Conservation (phyloP, 2,888 invertebrate species). For the Myopa tessellatipennis region DNA sequence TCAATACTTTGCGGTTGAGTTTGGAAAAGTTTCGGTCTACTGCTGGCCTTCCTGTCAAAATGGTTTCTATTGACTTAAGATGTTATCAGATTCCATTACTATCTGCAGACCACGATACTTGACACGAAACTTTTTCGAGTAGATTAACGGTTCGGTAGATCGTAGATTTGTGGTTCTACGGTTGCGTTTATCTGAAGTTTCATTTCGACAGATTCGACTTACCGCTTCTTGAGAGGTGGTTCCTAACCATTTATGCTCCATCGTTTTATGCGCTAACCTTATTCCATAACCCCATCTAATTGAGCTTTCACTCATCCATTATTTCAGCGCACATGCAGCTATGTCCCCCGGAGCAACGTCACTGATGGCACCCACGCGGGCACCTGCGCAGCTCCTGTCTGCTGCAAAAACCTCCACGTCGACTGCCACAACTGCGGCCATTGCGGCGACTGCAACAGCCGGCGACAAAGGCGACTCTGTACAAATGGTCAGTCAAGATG, state of each 20-base stretch:
- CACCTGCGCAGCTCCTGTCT: constrained; percentile 7
- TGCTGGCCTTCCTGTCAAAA: constrained; percentile 8
- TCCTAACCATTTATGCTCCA: too few relatives aligned
- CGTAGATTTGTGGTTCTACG: background rate
- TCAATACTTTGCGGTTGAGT: background rate
- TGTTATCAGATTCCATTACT: background rate
- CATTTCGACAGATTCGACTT: background rate
- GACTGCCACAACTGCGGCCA: background rate
- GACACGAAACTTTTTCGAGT: background rate
- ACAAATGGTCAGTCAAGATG: constrained; percentile 22
- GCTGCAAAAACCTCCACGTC: constrained; percentile 1
- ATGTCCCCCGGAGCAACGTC: constrained; percentile 44
- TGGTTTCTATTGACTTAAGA: constrained; percentile 7
- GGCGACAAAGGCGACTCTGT: constrained; percentile 19
- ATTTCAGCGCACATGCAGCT: constrained; percentile 33
- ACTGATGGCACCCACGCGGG: constrained; percentile 15
- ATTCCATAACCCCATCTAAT: background rate
- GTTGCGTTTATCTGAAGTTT: background rate
- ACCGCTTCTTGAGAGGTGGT: background rate
- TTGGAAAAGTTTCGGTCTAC: constrained; percentile 4
- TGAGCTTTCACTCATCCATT: background rate
- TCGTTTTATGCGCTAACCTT: background rate
- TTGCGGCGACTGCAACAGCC: constrained; percentile 9
- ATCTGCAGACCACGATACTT: background rate
- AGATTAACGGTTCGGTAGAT: too few relatives aligned